phyloP scores from a whole-genome alignment of 2,797 vertebrate species.

The Spea hammondii region DNA sequence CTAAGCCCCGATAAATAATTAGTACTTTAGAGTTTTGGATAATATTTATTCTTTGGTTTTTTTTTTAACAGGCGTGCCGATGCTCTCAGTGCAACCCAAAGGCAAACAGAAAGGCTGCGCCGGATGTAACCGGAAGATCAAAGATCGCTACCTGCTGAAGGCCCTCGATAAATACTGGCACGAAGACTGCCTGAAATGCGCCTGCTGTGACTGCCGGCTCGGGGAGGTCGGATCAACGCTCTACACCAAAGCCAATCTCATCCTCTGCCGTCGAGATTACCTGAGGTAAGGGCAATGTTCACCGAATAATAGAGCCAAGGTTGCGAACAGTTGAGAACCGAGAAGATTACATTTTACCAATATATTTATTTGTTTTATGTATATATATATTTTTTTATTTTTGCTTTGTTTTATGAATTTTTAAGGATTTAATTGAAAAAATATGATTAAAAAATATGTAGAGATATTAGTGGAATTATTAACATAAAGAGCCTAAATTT shows the following conservation, averaged over 20 bases:
- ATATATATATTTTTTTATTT: too few species aligned
- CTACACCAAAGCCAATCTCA: conserved; percentile 98
- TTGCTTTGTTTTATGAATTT: too few species aligned
- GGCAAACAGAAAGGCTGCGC: conserved; percentile 95
- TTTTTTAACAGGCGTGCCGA: conserved; percentile 80
- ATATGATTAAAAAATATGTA: too few species aligned
- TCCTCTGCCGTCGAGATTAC: conserved; percentile 96
- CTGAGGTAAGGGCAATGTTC: conserved; percentile 77
- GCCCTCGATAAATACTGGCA: conserved; percentile 97
- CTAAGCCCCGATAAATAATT: neutral
- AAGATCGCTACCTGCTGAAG: conserved; percentile 96
- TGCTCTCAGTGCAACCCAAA: conserved; percentile 92
- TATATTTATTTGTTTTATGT: too few species aligned
- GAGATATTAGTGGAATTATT: too few species aligned
- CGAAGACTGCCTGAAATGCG: conserved; percentile 95
- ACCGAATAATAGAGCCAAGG: neutral
- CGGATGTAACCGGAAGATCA: conserved; percentile 94
- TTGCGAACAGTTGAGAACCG: neutral
- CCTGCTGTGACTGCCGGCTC: conserved; percentile 96
- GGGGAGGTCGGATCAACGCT: conserved; percentile 95
- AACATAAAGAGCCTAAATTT: too few species aligned
- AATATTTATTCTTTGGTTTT: neutral
- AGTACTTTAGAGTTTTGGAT: neutral
- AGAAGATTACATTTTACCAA: neutral
- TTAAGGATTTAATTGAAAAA: too few species aligned